Conservation (phyloP, 2,888 invertebrate species). For the Phalangium opilio region DNA sequence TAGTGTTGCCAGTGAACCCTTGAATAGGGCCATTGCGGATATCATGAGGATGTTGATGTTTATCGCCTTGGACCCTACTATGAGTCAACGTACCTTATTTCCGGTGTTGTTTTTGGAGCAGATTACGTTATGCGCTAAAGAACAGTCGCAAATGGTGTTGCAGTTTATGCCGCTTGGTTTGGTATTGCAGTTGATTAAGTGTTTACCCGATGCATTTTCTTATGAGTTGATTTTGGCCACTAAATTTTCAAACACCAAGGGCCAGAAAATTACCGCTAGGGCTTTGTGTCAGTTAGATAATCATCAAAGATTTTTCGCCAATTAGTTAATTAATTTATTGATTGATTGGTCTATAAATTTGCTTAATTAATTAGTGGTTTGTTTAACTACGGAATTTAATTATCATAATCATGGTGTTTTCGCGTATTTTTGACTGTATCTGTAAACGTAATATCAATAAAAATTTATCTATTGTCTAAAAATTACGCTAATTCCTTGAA, state of each 20-base stretch:
- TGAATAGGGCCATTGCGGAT: conserved; percentile 31
- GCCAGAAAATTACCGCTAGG: conserved; percentile 69
- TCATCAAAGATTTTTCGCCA: too few relatives aligned
- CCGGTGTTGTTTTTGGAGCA: conserved; percentile 31
- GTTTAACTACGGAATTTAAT: too few relatives aligned
- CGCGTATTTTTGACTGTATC: too few relatives aligned
- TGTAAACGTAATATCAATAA: too few relatives aligned
- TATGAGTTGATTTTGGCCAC: conserved; percentile 55
- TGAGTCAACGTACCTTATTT: conserved; percentile 32
- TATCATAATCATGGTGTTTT: too few relatives aligned
- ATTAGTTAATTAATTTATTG: too few relatives aligned
- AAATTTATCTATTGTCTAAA: too few relatives aligned
- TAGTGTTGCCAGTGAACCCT: conserved; percentile 24
- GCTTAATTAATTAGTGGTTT: too few relatives aligned
- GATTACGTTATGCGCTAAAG: conserved; percentile 29
- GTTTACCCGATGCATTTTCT: conserved; percentile 58
- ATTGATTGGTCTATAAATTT: too few relatives aligned
- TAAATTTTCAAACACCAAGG: conserved; percentile 54
- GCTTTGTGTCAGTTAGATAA: conserved; percentile 63
- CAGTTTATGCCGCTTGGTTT: conserved; percentile 32
- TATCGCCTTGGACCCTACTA: conserved; percentile 26
- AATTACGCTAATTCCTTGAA: too few relatives aligned
- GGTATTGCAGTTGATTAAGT: conserved; percentile 56
- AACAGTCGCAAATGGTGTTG: conserved; percentile 27
- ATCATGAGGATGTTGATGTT: conserved; percentile 30